Conservation (phyloP, 2,888 invertebrate genomes). For the Geotrupes spiniger region DNA sequence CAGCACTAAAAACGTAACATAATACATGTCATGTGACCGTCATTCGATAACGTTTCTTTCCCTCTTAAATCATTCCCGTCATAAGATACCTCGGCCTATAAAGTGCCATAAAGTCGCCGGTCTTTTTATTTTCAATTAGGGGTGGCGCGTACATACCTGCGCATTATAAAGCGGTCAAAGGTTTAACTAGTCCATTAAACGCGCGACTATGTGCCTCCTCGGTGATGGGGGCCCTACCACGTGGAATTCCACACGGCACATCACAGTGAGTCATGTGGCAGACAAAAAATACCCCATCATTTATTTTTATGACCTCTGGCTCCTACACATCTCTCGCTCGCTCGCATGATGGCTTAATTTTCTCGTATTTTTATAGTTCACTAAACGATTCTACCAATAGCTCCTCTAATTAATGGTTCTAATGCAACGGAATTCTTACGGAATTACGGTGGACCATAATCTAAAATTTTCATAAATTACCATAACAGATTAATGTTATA, state of each 20-base stretch:
- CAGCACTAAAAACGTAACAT: slow-evolving; percentile 6
- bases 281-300: slow-evolving; percentile 21
- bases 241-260: slow-evolving; percentile 11
- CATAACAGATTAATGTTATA: background rate
- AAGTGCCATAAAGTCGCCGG: background rate
- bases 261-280: slow-evolving; percentile 18
- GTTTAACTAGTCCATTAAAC: slow-evolving; percentile 7
- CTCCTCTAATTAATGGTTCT: slow-evolving; percentile 19
- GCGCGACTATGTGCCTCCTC: slow-evolving; percentile 5
- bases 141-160: slow-evolving; percentile 7
- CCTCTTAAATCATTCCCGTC: slow-evolving; percentile 1
- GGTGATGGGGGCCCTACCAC: slow-evolving; percentile 17
- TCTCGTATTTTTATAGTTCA: slow-evolving; percentile 22
- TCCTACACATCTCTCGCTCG: slow-evolving; percentile 20
- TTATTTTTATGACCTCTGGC: slow-evolving; percentile 23
- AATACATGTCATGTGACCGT: background rate
- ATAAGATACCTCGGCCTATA: slow-evolving; percentile 1
- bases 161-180: slow-evolving; percentile 14
- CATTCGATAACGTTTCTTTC: background rate
- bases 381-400: slow-evolving; percentile 14
- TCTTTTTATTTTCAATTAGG: slow-evolving; percentile 14
- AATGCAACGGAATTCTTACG: background rate
- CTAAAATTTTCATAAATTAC: slow-evolving; percentile 1
- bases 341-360: slow-evolving; percentile 27
- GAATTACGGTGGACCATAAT: background rate